phyloP scores from a whole-genome alignment of 2,888 invertebrate genomes.

The Epirrhoe alternata region DNA sequence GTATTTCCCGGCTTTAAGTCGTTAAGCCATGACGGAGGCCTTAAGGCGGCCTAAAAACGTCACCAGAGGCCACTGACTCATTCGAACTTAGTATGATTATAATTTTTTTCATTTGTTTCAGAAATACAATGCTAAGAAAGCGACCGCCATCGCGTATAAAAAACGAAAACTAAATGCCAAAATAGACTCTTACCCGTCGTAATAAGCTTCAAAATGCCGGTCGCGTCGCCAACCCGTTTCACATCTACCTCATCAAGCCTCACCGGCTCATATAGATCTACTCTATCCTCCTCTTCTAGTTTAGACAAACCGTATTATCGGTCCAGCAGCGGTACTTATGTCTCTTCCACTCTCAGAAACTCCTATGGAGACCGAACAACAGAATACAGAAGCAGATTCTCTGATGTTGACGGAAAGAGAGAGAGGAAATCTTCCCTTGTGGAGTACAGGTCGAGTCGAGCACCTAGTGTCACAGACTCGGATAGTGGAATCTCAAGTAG shows the following conservation, averaged over 20 bases:
- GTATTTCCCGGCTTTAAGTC: no score
- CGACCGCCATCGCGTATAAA: slow-evolving; percentile 72
- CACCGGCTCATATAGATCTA: slow-evolving; percentile 80
- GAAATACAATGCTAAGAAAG: slow-evolving; percentile 71
- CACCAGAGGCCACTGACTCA: no score
- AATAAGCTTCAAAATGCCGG: slow-evolving; percentile 77
- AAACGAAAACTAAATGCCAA: slow-evolving; percentile 42
- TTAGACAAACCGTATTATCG: slow-evolving; percentile 85
- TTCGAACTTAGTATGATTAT: no score
- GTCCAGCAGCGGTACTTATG: slow-evolving; percentile 73
- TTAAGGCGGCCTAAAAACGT: no score
- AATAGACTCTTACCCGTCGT: slow-evolving; percentile 3
- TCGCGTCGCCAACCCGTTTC: slow-evolving; percentile 84
- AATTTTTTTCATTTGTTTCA: slow-evolving; percentile 56
- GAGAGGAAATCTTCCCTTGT: slow-evolving; percentile 73
- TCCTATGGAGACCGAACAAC: slow-evolving; percentile 69
- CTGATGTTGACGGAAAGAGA: slow-evolving; percentile 73
- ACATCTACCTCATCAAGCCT: slow-evolving; percentile 71
- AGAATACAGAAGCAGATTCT: slow-evolving; percentile 70
- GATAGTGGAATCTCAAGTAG: slow-evolving; percentile 75
- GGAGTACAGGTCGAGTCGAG: slow-evolving; percentile 71
- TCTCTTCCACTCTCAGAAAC: slow-evolving; percentile 64
- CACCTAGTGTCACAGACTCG: slow-evolving; percentile 78
- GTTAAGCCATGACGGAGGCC: no score
- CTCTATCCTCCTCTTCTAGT: slow-evolving; percentile 74